These are phyloP conservation scores for Drosophila anomelani DNA, from an alignment of 2,888 invertebrate genomes.

Conservation along the genomic window DNA sequence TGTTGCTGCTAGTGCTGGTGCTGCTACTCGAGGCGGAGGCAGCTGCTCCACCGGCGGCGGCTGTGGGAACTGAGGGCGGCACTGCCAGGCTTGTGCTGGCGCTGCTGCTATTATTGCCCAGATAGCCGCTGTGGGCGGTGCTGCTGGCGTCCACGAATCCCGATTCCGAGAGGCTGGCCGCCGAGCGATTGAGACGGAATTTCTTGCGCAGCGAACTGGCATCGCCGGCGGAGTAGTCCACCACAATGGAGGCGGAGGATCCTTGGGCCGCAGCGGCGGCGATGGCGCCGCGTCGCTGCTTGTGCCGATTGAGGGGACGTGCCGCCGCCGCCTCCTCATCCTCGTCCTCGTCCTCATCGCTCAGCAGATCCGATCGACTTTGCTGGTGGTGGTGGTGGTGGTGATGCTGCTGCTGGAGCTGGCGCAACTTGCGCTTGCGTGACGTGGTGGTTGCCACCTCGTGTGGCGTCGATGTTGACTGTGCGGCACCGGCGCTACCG, in stretches of 20 bases:
- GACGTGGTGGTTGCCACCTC: slow-evolving; percentile 45
- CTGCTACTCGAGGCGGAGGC: slow-evolving; percentile 14
- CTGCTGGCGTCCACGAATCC: slow-evolving; percentile 83
- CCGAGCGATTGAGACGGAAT: slow-evolving; percentile 78
- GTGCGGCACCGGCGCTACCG: slow-evolving; percentile 62
- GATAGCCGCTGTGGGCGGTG: slow-evolving; percentile 66
- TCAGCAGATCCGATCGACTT: slow-evolving; percentile 38
- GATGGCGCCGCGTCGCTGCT: slow-evolving; percentile 71
- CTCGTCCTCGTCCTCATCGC: slow-evolving; percentile 78
- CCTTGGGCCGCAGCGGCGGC: background rate
- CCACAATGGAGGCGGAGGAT: slow-evolving; percentile 40
- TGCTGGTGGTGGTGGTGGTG: slow-evolving; percentile 46
- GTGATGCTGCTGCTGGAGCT: slow-evolving; percentile 34
- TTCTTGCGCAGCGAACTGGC: slow-evolving; percentile 83
- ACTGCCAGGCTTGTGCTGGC: slow-evolving; percentile 17
- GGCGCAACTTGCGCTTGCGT: slow-evolving; percentile 66
- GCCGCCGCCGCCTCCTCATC: slow-evolving; percentile 43
- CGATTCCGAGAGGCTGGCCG: slow-evolving; percentile 75
- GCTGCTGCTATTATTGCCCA: slow-evolving; percentile 60
- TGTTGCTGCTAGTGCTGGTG: slow-evolving; percentile 30
- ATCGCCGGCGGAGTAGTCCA: slow-evolving; percentile 49
- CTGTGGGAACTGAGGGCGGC: background rate
- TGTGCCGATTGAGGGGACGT: slow-evolving; percentile 63
- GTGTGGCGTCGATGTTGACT: slow-evolving; percentile 79
- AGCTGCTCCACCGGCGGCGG: background rate